Evolutionary conservation across 2,888 invertebrate species (phyloP), one percentile per base, ranked within the genome.

Genomic region (Platerodrilus igneus): DNA sequence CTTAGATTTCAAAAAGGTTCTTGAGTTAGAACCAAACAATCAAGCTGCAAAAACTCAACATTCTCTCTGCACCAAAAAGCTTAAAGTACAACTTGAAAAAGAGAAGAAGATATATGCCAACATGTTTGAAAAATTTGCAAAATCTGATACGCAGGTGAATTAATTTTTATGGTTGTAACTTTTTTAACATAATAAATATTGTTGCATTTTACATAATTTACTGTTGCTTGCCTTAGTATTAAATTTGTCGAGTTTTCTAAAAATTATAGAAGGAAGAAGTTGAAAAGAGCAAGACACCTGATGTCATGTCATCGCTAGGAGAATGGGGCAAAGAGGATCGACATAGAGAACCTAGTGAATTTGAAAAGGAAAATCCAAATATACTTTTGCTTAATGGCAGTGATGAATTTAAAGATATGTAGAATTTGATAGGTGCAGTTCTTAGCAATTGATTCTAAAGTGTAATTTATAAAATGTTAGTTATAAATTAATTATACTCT

Each of bases 101-200:
- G 93, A 95, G 67, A 92, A 87, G 71, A 79, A 84, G 62, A 74
- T 91, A 19, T 97, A 92, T 67, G 86, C 86, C 8, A 92, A 91
- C 67, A 94, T 97, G 91, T 97, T 97, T 69, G 84, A 90, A 55
- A 93, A 91, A 69, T 86, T 93, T 70, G 87, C 87, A 3, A 78
- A 82, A 53, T 79, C 78, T 66, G 87, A 88, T 70, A 76, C 77
- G 63, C 79, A 84, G 81, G 84, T 83, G 64, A 67, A 61, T 39
- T 75, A 72, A 68, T 75, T 33, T 36, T 37, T 31, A 32, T 32
- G 18, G 26, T 28, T 20, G 22, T 21, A 10, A 30, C 22, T 35
- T 3, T 4, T 31, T 34, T 22, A 16, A 23, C 17, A 17, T 34
- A 6, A 3, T 34, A 16, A 40, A 15, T n/a, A 22, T 18, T 27